These are phyloP conservation scores for Glyphotaelius pellucidus DNA, from an alignment of 2,888 invertebrate species.

Conservation along the genomic window DNA sequence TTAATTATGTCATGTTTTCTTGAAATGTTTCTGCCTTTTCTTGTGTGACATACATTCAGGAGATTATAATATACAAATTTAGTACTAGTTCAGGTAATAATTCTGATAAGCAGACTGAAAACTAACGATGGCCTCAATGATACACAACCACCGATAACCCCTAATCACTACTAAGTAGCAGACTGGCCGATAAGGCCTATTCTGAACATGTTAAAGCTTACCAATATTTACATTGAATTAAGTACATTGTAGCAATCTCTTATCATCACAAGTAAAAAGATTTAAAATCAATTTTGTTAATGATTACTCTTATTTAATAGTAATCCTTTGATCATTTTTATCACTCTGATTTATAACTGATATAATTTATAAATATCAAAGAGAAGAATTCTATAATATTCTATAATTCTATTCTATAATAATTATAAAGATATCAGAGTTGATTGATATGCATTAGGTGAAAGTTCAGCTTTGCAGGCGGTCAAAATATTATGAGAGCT, in stretches of 20 bases:
- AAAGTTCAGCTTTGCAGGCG: too few species aligned
- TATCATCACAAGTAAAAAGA: neutral
- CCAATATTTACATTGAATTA: neutral
- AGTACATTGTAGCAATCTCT: neutral
- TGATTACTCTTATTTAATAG: too few species aligned
- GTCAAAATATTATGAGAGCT: too few species aligned
- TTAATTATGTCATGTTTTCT: too few species aligned
- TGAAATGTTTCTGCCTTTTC: neutral
- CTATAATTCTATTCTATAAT: too few species aligned
- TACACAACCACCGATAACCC: neutral
- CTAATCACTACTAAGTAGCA: neutral
- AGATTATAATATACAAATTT: neutral
- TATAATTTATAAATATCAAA: neutral
- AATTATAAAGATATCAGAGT: too few species aligned
- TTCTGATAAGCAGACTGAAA: neutral
- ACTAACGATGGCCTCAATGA: neutral
- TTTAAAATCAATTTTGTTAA: too few species aligned
- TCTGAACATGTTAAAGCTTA: too few species aligned
- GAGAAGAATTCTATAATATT: too few species aligned
- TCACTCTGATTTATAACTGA: neutral
- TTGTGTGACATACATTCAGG: neutral
- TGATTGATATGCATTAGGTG: neutral
- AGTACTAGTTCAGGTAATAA: too few species aligned
- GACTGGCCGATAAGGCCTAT: neutral
- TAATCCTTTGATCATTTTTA: neutral